phyloP scores from a whole-genome alignment of 1,140 invertebrate species.

The Magallana gigas region DNA sequence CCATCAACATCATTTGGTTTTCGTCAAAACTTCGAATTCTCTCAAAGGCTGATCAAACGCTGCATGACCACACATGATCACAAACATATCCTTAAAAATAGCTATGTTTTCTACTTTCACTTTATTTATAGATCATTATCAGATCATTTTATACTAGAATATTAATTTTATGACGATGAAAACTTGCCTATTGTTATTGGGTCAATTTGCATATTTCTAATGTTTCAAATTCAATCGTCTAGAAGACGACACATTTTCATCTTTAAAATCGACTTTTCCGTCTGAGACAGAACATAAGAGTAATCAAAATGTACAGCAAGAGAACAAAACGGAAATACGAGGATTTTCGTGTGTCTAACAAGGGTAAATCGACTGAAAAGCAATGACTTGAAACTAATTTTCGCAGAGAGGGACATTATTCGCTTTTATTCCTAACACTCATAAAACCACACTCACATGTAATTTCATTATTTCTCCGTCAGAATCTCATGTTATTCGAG shows the following conservation, averaged over 20 bases:
- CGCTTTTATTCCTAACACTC: neutral
- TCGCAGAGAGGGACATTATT: neutral
- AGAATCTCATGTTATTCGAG: neutral
- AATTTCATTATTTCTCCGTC: neutral
- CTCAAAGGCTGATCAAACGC: no score
- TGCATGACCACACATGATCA: no score
- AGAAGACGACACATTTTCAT: neutral
- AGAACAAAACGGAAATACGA: neutral
- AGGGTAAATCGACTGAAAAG: neutral
- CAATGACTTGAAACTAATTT: neutral
- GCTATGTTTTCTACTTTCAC: no score
- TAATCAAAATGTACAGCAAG: neutral
- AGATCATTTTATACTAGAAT: no score
- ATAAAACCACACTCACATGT: neutral
- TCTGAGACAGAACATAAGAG: neutral
- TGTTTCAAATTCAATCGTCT: no score
- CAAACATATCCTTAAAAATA: no score
- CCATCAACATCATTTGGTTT: no score
- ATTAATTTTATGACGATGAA: no score
- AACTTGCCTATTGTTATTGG: no score
- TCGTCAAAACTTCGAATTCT: no score
- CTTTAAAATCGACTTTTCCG: neutral
- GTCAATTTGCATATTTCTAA: no score
- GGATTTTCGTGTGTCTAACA: neutral
- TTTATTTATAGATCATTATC: no score